Evolutionary conservation across 1,140 invertebrate species (phyloP).

Genomic region (Drosophila mauritiana): DNA sequence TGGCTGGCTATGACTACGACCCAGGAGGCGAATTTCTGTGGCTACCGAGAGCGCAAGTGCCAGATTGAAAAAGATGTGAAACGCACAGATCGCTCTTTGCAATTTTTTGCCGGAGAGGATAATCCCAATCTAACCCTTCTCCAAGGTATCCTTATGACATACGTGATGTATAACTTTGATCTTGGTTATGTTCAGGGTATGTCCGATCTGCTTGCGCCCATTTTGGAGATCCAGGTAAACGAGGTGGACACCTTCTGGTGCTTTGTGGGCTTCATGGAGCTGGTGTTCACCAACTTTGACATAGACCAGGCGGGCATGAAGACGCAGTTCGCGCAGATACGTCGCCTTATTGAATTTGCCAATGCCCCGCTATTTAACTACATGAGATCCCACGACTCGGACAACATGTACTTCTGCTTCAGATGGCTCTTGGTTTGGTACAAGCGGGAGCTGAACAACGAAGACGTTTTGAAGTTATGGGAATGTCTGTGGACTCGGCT

Average conservation of each 20-base stretch:
- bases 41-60: constrained; percentile 95
- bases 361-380: constrained; percentile 95
- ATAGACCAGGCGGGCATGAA: constrained; percentile 99
- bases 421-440: constrained; percentile 95
- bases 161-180: constrained; percentile 99
- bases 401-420: constrained; percentile 99
- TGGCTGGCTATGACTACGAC: constrained; percentile 95
- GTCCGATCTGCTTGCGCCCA: constrained; percentile 98
- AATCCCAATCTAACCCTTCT: constrained; percentile 94
- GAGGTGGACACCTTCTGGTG: constrained; percentile 98
- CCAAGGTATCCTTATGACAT: constrained; percentile 98
- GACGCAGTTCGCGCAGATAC: constrained; percentile 93
- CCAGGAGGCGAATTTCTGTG: constrained; percentile 95
- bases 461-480: constrained; percentile 92
- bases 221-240: constrained; percentile 90
- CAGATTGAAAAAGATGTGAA: constrained; percentile 99
- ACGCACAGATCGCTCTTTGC: constrained; percentile 96
- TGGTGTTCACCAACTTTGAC: constrained; percentile 98
- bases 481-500: constrained; percentile 95
- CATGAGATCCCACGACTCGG: constrained; percentile 95
- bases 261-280: constrained; percentile 99
- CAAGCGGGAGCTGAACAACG: constrained; percentile 91
- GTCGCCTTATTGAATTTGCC: constrained; percentile 91
- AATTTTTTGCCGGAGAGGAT: constrained; percentile 96
- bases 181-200: constrained; percentile 98